Conservation (phyloP, 2,797 vertebrate genomes). For the Pseudochirops cupreus region DNA sequence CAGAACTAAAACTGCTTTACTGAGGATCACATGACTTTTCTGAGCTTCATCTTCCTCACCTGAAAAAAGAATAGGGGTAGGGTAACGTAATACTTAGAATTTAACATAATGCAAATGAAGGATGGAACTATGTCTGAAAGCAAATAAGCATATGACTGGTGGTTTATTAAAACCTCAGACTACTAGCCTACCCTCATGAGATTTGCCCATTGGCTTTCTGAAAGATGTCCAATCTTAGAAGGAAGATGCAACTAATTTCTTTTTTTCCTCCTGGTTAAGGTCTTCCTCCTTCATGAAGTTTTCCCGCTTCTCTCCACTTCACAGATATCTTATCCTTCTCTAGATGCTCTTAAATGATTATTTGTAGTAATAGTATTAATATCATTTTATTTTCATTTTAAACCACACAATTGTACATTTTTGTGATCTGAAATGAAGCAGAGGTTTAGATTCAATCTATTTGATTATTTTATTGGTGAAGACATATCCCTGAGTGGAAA, state of each 20-base stretch:
- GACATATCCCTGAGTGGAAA: not conserved
- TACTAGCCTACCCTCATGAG: not conserved
- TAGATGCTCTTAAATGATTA: not conserved
- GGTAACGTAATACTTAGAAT: not conserved
- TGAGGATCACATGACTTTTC: not conserved
- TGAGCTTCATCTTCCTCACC: not conserved
- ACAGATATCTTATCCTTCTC: not conserved
- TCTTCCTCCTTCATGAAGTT: not conserved
- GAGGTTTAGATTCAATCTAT: not conserved
- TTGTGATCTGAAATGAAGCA: not conserved
- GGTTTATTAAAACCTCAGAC: not conserved
- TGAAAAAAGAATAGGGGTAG: not conserved
- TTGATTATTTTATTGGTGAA: not conserved
- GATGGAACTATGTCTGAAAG: not conserved
- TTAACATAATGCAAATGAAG: not conserved
- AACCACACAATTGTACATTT: not conserved
- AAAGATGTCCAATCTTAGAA: not conserved
- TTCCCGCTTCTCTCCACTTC: not conserved
- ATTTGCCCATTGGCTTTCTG: not conserved
- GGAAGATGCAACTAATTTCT: not conserved
- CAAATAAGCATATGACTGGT: not conserved
- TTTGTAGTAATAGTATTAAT: not conserved
- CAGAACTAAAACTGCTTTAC: not conserved
- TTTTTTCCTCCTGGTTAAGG: not conserved
- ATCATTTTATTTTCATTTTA: not conserved